phyloP scores from a whole-genome alignment of 1,140 invertebrate species.

The Platorchestia sp. region DNA sequence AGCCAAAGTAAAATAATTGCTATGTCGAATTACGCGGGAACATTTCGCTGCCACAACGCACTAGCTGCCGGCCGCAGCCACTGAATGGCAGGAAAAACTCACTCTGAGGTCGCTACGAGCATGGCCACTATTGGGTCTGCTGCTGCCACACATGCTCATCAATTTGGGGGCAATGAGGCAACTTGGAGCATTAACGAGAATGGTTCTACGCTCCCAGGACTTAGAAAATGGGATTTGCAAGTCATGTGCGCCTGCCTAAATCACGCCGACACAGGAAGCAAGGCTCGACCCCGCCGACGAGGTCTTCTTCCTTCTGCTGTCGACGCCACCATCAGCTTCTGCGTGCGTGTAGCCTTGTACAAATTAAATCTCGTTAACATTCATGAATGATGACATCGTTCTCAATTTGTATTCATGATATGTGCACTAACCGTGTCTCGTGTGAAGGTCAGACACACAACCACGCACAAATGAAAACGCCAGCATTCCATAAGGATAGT shows the following conservation, averaged over 20 bases:
- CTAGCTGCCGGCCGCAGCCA: no score
- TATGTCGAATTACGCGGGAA: no score
- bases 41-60: background rate
- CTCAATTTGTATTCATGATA: background rate
- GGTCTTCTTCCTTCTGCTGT: background rate
- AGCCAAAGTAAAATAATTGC: background rate
- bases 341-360: background rate
- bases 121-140: background rate
- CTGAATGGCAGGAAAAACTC: background rate
- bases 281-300: background rate
- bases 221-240: background rate
- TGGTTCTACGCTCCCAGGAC: background rate
- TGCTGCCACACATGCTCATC: background rate
- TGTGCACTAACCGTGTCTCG: background rate
- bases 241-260: background rate
- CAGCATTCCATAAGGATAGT: background rate
- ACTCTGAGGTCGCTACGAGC: background rate
- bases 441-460: background rate
- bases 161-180: background rate
- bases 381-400: background rate
- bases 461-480: background rate
- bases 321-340: background rate
- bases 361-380: background rate
- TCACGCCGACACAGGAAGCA: background rate
- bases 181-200: background rate